These are phyloP conservation scores for Dunckerocampus dactyliophorus DNA, from an alignment of 2,113 vertebrate genomes.

Conservation along the genomic window DNA sequence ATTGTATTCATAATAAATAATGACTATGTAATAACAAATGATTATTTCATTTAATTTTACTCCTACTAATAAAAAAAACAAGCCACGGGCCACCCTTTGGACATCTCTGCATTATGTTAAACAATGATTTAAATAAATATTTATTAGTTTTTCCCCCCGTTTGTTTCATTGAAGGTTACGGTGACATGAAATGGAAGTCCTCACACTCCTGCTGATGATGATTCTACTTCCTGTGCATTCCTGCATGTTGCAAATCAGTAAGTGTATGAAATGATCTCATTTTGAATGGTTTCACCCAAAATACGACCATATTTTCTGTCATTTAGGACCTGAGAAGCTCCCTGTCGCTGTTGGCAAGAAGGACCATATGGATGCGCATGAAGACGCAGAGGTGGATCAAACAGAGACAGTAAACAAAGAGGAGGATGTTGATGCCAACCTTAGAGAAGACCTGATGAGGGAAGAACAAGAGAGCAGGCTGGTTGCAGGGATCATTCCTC, in stretches of 20 bases:
- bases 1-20: no score
- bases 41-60: no score
- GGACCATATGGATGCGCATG: background rate
- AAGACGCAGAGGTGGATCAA: background rate
- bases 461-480: slow-evolving; percentile 35
- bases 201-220: slow-evolving; percentile 44
- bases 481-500: slow-evolving; percentile 39
- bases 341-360: no score
- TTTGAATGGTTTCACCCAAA: background rate
- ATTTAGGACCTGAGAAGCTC: background rate
- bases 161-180: no score
- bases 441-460: slow-evolving; percentile 2
- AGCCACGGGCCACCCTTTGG: no score
- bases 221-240: slow-evolving; percentile 36
- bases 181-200: slow-evolving; percentile 58
- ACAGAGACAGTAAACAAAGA: background rate
- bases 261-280: slow-evolving; percentile 29
- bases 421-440: background rate
- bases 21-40: no score
- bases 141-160: no score
- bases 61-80: no score
- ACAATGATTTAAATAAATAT: no score
- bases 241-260: slow-evolving; percentile 46
- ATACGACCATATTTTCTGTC: background rate
- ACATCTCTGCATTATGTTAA: no score